Percentiles rank a stretch among this genome's conserved stretches.
Evolutionary conservation across 2,113 vertebrate species (phyloP).

Genomic region (Struthidea cinerea): DNA sequence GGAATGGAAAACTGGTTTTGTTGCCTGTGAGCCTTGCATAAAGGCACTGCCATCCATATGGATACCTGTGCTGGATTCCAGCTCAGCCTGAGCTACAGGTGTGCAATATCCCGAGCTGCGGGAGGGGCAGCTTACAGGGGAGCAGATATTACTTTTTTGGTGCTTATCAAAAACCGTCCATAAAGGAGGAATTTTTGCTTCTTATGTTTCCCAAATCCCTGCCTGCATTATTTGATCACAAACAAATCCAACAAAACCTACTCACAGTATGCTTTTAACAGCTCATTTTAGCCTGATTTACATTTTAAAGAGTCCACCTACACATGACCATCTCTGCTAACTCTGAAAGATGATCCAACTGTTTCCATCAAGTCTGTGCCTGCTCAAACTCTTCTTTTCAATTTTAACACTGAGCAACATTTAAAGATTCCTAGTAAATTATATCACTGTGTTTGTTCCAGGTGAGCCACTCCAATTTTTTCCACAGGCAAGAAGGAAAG

Average conservation of each 20-base stretch:
- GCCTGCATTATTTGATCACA: slow-evolving; percentile 49
- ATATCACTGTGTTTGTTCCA: not conserved
- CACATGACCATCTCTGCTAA: slow-evolving; percentile 48
- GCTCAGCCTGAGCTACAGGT: not conserved
- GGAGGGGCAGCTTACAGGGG: not conserved
- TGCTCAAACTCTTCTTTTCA: not conserved
- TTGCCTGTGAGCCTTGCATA: not conserved
- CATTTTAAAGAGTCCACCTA: slow-evolving; percentile 58
- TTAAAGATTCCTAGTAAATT: slow-evolving; percentile 21
- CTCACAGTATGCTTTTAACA: slow-evolving; percentile 52
- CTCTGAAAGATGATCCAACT: slow-evolving; percentile 35
- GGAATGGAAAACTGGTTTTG: not conserved
- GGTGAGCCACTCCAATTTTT: not conserved
- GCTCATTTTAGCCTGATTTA: slow-evolving; percentile 53
- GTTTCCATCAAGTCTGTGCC: slow-evolving; percentile 2
- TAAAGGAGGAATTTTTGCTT: not conserved
- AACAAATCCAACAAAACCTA: slow-evolving; percentile 52
- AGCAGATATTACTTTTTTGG: not conserved
- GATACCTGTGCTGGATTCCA: not conserved
- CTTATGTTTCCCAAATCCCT: slow-evolving; percentile 24
- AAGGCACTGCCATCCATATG: not conserved
- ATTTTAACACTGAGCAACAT: not conserved
- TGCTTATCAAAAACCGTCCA: not conserved
- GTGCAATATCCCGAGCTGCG: not conserved
- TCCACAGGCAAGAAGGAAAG: not conserved